Percentiles rank a stretch among this genome's conserved stretches.
phyloP scores from a whole-genome alignment of 30 jellyfish, hydroid and myxozoan species.

The Catostylus mosaicus region DNA sequence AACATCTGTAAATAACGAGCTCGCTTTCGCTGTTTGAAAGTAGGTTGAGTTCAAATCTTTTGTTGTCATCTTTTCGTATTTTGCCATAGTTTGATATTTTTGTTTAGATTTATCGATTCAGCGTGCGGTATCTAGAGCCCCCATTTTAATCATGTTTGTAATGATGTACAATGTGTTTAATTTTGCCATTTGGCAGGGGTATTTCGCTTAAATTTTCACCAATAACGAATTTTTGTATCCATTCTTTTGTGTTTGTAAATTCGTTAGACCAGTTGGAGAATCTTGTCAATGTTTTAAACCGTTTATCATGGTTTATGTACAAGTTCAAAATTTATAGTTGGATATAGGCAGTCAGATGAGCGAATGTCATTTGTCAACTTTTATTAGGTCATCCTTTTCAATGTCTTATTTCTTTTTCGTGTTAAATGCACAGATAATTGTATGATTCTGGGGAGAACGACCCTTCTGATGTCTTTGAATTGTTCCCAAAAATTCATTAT shows the following conservation, averaged over 20 bases:
- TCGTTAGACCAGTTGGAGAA: background rate
- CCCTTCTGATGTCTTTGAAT: background rate
- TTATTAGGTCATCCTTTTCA: too few species aligned
- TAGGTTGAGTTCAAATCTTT: constrained; percentile 8
- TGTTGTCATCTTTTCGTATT: constrained; percentile 4
- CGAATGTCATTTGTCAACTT: too few species aligned
- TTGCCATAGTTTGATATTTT: background rate
- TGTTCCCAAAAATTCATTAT: background rate
- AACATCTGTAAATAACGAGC: constrained; percentile 33
- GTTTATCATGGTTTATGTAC: too few species aligned
- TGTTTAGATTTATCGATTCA: background rate
- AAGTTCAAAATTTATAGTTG: too few species aligned
- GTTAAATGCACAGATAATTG: background rate
- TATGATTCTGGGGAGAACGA: background rate
- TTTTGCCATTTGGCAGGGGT: background rate
- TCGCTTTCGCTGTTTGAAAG: background rate
- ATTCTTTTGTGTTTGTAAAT: background rate
- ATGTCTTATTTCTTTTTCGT: background rate
- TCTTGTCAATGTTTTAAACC: background rate
- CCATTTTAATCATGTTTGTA: background rate
- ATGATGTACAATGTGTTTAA: background rate
- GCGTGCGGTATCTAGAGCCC: background rate
- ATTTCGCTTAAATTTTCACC: background rate
- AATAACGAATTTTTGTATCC: background rate
- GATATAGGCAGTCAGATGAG: too few species aligned